Evolutionary conservation across 2,797 vertebrate genomes (phyloP).

Genomic region (Strix occidentalis): DNA sequence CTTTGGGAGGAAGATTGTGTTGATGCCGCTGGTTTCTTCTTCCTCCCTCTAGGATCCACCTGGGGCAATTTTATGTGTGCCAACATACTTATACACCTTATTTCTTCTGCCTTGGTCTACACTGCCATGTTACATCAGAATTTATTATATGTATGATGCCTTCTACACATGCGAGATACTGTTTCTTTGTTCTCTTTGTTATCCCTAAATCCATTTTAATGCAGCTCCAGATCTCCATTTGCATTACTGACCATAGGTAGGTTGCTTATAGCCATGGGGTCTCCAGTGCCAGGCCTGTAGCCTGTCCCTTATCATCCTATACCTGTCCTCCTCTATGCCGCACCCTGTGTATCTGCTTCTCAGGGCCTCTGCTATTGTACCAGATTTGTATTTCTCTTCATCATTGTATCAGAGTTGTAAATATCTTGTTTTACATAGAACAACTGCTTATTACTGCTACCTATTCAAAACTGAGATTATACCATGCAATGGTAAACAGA

Average conservation of each 20-base stretch:
- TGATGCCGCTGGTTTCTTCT: neutral
- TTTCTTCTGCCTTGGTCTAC: neutral
- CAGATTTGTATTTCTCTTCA: neutral
- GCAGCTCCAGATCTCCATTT: neutral
- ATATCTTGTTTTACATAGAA: neutral
- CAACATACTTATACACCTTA: neutral
- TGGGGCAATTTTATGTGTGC: neutral
- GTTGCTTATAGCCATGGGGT: neutral
- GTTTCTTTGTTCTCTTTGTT: neutral
- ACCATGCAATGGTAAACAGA: neutral
- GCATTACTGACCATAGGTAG: neutral
- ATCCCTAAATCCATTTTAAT: neutral
- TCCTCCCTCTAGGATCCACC: neutral
- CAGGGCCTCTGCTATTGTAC: neutral
- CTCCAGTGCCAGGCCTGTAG: neutral
- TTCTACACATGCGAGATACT: neutral
- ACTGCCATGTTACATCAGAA: neutral
- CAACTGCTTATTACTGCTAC: neutral
- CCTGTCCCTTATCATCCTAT: neutral
- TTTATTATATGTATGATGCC: neutral
- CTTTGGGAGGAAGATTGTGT: neutral
- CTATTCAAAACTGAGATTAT: neutral
- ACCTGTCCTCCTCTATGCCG: neutral
- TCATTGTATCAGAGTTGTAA: neutral
- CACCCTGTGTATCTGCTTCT: neutral